Evolutionary conservation across 2,797 vertebrate species (phyloP).

Genomic region (Syngnathus rostellatus): DNA sequence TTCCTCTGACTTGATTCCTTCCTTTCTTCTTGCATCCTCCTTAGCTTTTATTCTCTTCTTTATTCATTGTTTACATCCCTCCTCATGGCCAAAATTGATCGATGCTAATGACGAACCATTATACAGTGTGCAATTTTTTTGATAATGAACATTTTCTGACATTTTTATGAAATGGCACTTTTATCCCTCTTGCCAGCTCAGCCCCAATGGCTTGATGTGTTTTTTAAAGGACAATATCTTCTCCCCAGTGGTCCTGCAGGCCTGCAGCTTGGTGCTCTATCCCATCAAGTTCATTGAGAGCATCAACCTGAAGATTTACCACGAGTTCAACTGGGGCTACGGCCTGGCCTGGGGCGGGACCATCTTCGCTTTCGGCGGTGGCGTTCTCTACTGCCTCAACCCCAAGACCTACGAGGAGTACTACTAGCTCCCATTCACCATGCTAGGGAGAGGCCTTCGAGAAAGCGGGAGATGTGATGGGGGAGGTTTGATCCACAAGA

Average conservation of each 20-base stretch:
- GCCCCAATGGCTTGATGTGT: no score
- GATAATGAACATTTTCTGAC: not conserved
- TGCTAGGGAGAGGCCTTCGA: slow-evolving; percentile 5
- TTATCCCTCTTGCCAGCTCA: not conserved
- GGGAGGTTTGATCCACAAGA: slow-evolving; percentile 10
- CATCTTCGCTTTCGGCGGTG: slow-evolving; percentile 97
- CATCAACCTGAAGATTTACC: slow-evolving; percentile 96
- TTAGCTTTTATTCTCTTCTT: not conserved
- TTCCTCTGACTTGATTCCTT: not conserved
- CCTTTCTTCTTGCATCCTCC: not conserved
- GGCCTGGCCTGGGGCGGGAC: slow-evolving; percentile 96
- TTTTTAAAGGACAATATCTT: not conserved
- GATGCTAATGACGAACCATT: not conserved
- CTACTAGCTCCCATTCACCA: slow-evolving; percentile 65
- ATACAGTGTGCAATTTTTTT: not conserved
- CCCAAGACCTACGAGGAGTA: slow-evolving; percentile 98
- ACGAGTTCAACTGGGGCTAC: slow-evolving; percentile 99
- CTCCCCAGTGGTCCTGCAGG: slow-evolving; percentile 88
- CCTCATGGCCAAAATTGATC: not conserved
- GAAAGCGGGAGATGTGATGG: not conserved
- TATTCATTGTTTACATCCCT: not conserved
- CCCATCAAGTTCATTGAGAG: slow-evolving; percentile 99
- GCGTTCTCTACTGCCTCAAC: slow-evolving; percentile 96
- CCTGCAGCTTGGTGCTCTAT: slow-evolving; percentile 93
- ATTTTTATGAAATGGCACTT: not conserved